Evolutionary conservation across 2,888 invertebrate genomes (phyloP).

Genomic region (Aspidiotus rigidus): DNA sequence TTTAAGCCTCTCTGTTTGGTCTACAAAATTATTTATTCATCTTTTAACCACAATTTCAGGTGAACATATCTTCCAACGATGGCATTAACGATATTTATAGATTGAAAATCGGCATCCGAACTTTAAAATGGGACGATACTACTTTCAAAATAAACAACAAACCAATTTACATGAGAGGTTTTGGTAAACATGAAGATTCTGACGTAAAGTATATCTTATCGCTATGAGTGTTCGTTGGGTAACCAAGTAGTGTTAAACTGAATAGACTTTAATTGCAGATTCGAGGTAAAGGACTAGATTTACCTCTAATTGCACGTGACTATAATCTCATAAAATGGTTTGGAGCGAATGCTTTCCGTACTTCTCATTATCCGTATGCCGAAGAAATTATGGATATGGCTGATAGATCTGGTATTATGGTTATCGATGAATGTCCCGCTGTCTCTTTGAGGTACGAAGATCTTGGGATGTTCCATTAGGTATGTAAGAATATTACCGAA

Average conservation of each 20-base stretch:
- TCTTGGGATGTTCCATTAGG: background rate
- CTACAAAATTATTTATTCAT: background rate
- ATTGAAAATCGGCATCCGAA: slow-evolving; percentile 78
- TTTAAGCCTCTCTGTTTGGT: background rate
- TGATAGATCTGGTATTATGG: slow-evolving; percentile 83
- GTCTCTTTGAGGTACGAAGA: slow-evolving; percentile 67
- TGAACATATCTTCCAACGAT: background rate
- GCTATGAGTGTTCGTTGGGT: background rate
- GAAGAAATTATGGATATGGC: slow-evolving; percentile 93
- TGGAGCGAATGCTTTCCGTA: slow-evolving; percentile 88
- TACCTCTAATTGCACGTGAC: slow-evolving; percentile 77
- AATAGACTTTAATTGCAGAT: slow-evolving; percentile 51
- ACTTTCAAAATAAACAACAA: slow-evolving; percentile 70
- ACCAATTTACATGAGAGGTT: slow-evolving; percentile 82
- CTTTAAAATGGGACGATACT: slow-evolving; percentile 65
- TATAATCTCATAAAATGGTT: slow-evolving; percentile 91
- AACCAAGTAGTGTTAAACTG: background rate
- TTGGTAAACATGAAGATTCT: slow-evolving; percentile 92
- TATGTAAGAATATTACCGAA: background rate
- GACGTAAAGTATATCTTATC: slow-evolving; percentile 52
- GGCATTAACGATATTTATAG: slow-evolving; percentile 65
- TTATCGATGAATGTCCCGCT: slow-evolving; percentile 91
- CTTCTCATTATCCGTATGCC: slow-evolving; percentile 96
- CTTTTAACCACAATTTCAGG: too few relatives aligned
- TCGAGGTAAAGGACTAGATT: slow-evolving; percentile 87